phyloP scores from a whole-genome alignment of 2,888 invertebrate species.

The Punctoribates punctum region DNA sequence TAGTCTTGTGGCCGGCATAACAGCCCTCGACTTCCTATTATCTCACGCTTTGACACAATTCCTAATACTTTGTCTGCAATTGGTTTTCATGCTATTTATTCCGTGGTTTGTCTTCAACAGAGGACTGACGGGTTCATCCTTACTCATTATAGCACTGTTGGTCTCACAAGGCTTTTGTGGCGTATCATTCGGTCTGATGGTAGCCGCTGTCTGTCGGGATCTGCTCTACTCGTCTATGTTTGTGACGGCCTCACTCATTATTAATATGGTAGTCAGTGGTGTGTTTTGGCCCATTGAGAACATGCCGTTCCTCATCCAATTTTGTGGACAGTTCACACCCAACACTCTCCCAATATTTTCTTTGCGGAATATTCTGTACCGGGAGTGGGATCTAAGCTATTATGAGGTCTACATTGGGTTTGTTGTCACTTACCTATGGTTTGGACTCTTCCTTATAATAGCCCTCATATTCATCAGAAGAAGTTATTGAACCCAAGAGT shows the following conservation, averaged over 20 bases:
- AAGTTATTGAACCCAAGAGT: constrained; percentile 20
- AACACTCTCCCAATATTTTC: constrained; percentile 74
- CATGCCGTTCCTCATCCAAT: constrained; percentile 70
- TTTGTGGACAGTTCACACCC: constrained; percentile 68
- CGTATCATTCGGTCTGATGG: constrained; percentile 93
- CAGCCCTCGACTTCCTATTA: constrained; percentile 83
- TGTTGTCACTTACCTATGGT: constrained; percentile 72
- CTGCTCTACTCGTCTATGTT: constrained; percentile 67
- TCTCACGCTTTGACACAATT: constrained; percentile 92
- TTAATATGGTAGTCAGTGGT: constrained; percentile 57
- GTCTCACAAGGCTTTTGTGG: constrained; percentile 87
- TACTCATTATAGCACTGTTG: constrained; percentile 76
- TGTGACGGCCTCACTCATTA: constrained; percentile 73
- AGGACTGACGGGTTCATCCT: constrained; percentile 79
- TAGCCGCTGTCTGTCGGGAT: constrained; percentile 84
- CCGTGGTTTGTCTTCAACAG: constrained; percentile 86
- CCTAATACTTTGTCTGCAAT: constrained; percentile 87
- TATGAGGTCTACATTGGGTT: constrained; percentile 70
- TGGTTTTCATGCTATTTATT: constrained; percentile 76
- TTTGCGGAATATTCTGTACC: constrained; percentile 69
- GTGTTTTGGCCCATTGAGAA: constrained; percentile 96
- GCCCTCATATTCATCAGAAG: constrained; percentile 42
- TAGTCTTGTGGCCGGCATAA: constrained; percentile 88
- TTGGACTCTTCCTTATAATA: constrained; percentile 59
- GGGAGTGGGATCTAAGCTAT: constrained; percentile 64